phyloP scores from a whole-genome alignment of 2,888 invertebrate genomes.

The Athalia cordata region DNA sequence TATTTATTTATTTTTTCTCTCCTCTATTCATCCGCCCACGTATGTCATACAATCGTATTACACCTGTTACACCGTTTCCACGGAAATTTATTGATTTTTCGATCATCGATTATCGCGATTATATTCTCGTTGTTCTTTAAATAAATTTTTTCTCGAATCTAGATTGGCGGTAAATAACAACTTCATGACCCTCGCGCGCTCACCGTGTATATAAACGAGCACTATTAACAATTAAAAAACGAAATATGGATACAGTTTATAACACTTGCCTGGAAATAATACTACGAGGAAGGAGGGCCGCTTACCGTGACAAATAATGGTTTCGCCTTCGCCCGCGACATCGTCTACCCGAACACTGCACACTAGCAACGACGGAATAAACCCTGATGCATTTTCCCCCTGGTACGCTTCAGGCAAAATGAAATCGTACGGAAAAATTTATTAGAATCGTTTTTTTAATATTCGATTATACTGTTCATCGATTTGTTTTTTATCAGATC shows the following conservation, averaged over 20 bases:
- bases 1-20: neutral
- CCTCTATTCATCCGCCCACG: neutral
- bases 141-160: slow-evolving; percentile 56
- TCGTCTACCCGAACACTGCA: slow-evolving; percentile 9
- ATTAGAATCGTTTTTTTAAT: too few species aligned
- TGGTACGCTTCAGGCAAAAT: slow-evolving; percentile 49
- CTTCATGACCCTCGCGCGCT: slow-evolving; percentile 63
- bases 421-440: too few species aligned
- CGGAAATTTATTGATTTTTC: neutral
- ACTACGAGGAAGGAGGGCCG: slow-evolving; percentile 70
- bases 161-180: slow-evolving; percentile 70
- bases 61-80: slow-evolving; percentile 24
- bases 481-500: too few species aligned
- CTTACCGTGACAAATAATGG: slow-evolving; percentile 71
- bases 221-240: slow-evolving; percentile 72
- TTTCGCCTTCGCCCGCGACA: slow-evolving; percentile 26
- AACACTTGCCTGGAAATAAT: slow-evolving; percentile 74
- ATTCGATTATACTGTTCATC: too few species aligned
- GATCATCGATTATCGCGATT: neutral
- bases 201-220: slow-evolving; percentile 70
- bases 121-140: neutral
- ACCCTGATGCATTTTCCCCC: slow-evolving; percentile 53
- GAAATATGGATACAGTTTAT: slow-evolving; percentile 73
- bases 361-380: neutral
- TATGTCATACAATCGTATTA: neutral